Conservation (phyloP, 1,140 invertebrate species). For the Nasonia vitripennis region DNA sequence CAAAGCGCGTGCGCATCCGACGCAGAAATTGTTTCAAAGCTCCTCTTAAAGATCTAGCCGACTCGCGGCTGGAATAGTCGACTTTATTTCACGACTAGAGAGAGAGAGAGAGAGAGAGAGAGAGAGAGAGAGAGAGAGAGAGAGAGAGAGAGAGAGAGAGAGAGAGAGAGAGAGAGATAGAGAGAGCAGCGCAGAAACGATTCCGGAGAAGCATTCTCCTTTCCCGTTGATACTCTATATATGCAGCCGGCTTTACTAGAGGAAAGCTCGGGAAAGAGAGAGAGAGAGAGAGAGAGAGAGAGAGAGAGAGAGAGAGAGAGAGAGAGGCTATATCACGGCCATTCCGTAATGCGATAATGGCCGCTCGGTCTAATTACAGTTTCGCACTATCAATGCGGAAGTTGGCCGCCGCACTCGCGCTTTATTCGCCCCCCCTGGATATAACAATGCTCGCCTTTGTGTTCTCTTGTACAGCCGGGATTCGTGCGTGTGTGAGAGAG, state of each 20-base stretch:
- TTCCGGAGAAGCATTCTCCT: background rate
- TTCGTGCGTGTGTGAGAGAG: background rate
- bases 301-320: background rate
- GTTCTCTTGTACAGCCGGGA: background rate
- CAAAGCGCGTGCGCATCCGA: no score
- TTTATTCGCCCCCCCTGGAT: slow-evolving; percentile 8
- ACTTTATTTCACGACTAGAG: slow-evolving; percentile 4
- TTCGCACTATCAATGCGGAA: slow-evolving; percentile 21
- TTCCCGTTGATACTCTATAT: no score
- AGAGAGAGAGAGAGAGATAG: no score
- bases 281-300: background rate
- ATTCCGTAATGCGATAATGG: slow-evolving; percentile 20
- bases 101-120: no score
- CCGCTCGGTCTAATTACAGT: slow-evolving; percentile 29
- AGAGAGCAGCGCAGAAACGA: background rate
- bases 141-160: no score
- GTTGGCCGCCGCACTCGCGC: background rate
- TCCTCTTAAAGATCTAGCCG: background rate
- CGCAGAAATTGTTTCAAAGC: background rate
- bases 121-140: no score
- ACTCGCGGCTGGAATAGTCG: no score
- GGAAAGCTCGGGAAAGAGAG: background rate
- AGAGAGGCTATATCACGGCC: background rate
- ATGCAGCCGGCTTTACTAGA: no score
- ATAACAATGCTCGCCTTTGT: slow-evolving; percentile 26